Percentiles rank a stretch among this genome's conserved stretches.
These are phyloP conservation scores for Cephus runcator DNA, from an alignment of 2,888 invertebrate species.

Conservation along the genomic window DNA sequence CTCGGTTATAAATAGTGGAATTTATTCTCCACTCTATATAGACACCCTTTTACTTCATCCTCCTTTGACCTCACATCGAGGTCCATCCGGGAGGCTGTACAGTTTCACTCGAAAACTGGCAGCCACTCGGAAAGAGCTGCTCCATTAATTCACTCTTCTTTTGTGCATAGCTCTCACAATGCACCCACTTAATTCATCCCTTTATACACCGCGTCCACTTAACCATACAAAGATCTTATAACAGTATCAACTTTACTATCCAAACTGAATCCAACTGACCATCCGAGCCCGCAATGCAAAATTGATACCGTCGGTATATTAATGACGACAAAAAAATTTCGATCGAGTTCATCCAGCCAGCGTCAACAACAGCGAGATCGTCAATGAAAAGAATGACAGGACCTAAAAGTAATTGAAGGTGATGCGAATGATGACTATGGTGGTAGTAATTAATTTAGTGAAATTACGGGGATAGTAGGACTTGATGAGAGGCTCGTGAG, in stretches of 20 bases:
- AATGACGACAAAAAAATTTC: neutral
- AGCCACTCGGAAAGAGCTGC: neutral
- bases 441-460: neutral
- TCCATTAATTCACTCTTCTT: neutral
- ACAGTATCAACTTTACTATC: neutral
- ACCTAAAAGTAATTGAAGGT: neutral
- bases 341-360: neutral
- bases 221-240: neutral
- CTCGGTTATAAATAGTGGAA: constrained; percentile 27
- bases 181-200: neutral
- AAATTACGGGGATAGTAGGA: neutral
- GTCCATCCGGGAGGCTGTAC: neutral
- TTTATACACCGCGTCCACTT: neutral
- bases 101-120: neutral
- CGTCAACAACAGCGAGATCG: neutral
- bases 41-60: neutral
- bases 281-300: neutral
- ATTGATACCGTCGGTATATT: neutral
- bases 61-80: neutral
- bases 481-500: neutral
- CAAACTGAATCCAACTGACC: neutral
- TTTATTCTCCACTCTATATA: neutral
- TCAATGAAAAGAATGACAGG: neutral
- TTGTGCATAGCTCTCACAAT: constrained; percentile 3
- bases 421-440: neutral